These are phyloP conservation scores for Plutomurus gul DNA, from an alignment of 1,140 invertebrate species.

Conservation along the genomic window DNA sequence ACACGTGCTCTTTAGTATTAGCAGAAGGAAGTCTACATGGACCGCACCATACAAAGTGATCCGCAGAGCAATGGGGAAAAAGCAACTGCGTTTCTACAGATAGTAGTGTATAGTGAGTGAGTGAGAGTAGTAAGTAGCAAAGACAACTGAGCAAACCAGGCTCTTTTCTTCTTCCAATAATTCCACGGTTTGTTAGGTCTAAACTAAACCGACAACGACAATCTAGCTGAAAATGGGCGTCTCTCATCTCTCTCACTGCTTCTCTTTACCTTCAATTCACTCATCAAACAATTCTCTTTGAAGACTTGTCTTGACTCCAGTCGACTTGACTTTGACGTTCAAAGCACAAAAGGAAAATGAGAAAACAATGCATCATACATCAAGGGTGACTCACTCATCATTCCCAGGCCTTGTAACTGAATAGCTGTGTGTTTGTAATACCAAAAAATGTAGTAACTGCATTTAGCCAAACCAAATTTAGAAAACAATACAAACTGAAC, in stretches of 20 bases:
- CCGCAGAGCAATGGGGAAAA: too few species aligned
- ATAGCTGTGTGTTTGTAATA: too few species aligned
- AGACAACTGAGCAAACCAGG: too few species aligned
- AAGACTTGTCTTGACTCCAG: not conserved
- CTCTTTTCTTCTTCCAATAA: not conserved
- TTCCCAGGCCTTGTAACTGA: not conserved
- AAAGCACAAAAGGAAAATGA: not conserved
- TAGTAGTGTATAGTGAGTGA: too few species aligned
- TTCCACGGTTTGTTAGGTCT: constrained; percentile 5
- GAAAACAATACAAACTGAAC: too few species aligned
- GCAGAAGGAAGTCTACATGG: not conserved
- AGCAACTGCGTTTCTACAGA: too few species aligned
- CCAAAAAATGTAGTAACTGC: too few species aligned
- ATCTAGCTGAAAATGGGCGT: constrained; percentile 20
- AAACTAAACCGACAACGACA: constrained; percentile 14
- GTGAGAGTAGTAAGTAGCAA: too few species aligned
- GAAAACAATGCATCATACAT: constrained; percentile 12
- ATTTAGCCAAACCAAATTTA: too few species aligned
- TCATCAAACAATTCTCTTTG: constrained; percentile 18
- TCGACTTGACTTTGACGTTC: constrained; percentile 12
- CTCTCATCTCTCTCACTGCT: constrained; percentile 1
- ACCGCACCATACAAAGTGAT: too few species aligned
- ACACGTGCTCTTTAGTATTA: constrained; percentile 27
- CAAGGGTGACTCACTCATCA: not conserved
- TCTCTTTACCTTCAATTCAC: constrained; percentile 15